Evolutionary conservation across 1,140 invertebrate species (phyloP).

Genomic region (Schlechtendalia chinensis): DNA sequence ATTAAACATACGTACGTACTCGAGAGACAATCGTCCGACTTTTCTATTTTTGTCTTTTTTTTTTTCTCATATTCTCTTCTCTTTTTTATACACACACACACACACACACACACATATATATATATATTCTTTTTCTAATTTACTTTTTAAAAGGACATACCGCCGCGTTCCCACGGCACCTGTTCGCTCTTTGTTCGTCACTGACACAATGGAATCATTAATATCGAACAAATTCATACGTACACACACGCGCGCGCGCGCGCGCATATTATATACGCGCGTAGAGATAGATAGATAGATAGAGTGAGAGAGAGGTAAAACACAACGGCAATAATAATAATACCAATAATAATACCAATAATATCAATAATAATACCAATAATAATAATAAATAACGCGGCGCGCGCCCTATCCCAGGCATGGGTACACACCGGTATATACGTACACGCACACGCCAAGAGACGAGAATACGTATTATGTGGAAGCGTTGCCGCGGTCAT

Average conservation of each 20-base stretch:
- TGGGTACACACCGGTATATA: background rate
- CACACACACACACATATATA: too few species aligned
- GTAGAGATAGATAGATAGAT: slow-evolving; percentile 1
- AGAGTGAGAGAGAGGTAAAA: too few species aligned
- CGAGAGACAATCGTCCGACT: slow-evolving; percentile 45
- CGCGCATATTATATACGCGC: background rate
- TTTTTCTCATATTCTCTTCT: slow-evolving; percentile 9
- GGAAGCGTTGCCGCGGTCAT: slow-evolving; percentile 28
- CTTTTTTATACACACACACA: too few species aligned
- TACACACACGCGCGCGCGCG: background rate
- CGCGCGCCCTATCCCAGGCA: background rate
- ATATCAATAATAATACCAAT: too few species aligned
- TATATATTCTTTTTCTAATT: slow-evolving; percentile 46
- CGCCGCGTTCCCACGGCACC: slow-evolving; percentile 48
- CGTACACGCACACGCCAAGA: background rate
- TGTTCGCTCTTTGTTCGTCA: slow-evolving; percentile 45
- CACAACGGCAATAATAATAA: slow-evolving; percentile 31
- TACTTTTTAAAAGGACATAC: slow-evolving; percentile 50
- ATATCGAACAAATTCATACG: slow-evolving; percentile 50
- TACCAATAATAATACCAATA: too few species aligned
- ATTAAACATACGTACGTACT: background rate
- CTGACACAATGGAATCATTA: slow-evolving; percentile 50
- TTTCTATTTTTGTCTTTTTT: slow-evolving; percentile 47
- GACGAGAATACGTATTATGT: slow-evolving; percentile 25
- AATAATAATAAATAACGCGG: slow-evolving; percentile 39